Evolutionary conservation across 2,113 vertebrate genomes (phyloP).

Genomic region (Bufo gargarizans): DNA sequence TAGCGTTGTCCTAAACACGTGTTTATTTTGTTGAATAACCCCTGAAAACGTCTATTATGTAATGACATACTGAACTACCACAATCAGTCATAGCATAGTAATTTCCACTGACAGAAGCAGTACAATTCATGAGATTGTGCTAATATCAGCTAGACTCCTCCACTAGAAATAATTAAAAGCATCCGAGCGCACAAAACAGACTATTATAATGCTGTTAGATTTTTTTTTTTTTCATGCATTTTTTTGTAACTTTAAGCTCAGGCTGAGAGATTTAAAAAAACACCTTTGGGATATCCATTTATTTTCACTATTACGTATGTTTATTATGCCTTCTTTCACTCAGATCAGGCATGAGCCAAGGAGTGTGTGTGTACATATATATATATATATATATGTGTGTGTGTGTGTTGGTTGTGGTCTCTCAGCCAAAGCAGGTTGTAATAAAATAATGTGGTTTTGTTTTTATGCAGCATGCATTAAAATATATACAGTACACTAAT

Average conservation of each 20-base stretch:
- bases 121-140: neutral
- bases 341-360: neutral
- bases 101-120: conserved; percentile 9
- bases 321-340: neutral
- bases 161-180: conserved; percentile 24
- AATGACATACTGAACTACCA: neutral
- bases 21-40: neutral
- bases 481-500: too few species aligned
- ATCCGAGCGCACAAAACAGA: conserved; percentile 3
- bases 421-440: too few species aligned
- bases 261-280: neutral
- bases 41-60: neutral
- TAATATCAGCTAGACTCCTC: neutral
- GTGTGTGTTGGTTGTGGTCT: too few species aligned
- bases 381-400: too few species aligned
- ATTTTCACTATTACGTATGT: neutral
- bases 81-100: conserved; percentile 1
- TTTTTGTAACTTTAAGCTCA: neutral
- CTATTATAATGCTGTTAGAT: neutral
- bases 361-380: too few species aligned
- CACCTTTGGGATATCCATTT: neutral
- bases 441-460: too few species aligned
- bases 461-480: too few species aligned
- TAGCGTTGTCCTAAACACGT: neutral
- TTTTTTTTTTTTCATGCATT: neutral